Conservation (phyloP, 92 coral and sea anemone genomes). For the Scolanthus callimorphus region DNA sequence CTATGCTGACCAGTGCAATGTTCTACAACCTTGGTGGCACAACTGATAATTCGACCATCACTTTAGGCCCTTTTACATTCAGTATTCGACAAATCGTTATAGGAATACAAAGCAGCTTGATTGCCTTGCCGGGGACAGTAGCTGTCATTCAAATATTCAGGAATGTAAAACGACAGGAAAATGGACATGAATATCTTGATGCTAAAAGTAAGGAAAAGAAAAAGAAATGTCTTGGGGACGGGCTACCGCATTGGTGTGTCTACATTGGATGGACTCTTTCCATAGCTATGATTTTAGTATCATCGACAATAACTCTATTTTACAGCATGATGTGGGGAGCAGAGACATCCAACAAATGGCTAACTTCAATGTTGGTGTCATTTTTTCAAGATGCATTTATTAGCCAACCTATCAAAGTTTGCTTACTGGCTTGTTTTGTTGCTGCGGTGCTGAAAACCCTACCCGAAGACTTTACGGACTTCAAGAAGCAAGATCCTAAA, state of each 20-base stretch:
- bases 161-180: conserved; percentile 7
- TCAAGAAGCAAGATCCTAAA: not conserved
- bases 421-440: conserved; percentile 31
- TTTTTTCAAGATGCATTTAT: conserved; percentile 62
- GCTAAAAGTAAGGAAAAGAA: not conserved
- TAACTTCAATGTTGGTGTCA: conserved; percentile 57
- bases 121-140: conserved; percentile 52
- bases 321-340: conserved; percentile 78
- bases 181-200: not conserved
- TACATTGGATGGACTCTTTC: conserved; percentile 54
- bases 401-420: conserved; percentile 52
- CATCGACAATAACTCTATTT: conserved; percentile 56
- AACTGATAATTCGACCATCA: conserved; percentile 43
- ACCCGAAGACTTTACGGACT: conserved; percentile 29
- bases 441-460: conserved; percentile 30
- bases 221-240: conserved; percentile 1
- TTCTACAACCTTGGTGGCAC: conserved; percentile 65
- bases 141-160: conserved; percentile 51
- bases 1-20: conserved; percentile 92
- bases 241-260: conserved; percentile 62
- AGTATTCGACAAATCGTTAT: conserved; percentile 58
- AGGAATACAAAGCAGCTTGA: conserved; percentile 70
- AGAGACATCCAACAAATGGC: conserved; percentile 58
- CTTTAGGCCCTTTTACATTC: conserved; percentile 61
- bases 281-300: conserved; percentile 28